phyloP scores from a whole-genome alignment of 2,113 vertebrate species.

The Antigone vipio region DNA sequence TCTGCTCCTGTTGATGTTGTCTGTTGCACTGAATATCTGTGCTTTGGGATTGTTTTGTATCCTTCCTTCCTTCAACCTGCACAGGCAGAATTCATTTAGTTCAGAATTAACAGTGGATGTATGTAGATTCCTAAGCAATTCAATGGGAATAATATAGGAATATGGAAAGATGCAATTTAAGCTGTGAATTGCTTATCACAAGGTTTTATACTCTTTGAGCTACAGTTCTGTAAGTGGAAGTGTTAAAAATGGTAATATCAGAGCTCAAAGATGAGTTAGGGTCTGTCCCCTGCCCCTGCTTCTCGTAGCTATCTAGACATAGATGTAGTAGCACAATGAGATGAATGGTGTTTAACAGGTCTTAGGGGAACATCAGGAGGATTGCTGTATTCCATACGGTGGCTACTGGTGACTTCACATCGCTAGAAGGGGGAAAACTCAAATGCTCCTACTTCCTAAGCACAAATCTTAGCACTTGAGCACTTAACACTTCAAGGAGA shows the following conservation, averaged over 20 bases:
- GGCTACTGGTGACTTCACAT: neutral
- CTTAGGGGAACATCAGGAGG: neutral
- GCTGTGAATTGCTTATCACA: neutral
- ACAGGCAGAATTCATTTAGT: neutral
- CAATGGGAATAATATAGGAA: neutral
- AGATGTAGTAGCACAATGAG: neutral
- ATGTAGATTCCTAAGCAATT: neutral
- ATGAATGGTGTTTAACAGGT: neutral
- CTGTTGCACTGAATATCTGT: neutral
- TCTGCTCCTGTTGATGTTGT: neutral
- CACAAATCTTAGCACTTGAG: neutral
- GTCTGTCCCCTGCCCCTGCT: neutral
- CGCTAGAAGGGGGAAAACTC: neutral
- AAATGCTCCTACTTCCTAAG: neutral
- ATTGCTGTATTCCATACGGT: neutral
- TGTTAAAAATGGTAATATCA: neutral
- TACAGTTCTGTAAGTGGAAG: neutral
- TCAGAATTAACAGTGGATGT: neutral
- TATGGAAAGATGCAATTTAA: neutral
- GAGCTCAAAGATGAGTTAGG: neutral
- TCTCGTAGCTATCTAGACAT: neutral
- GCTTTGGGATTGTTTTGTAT: neutral
- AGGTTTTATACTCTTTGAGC: neutral
- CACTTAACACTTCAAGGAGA: neutral
- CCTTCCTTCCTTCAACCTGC: neutral